Base-by-base conservation (phyloP, 2,113 vertebrate genomes). In the Leucoraja erinaceus region DNA sequence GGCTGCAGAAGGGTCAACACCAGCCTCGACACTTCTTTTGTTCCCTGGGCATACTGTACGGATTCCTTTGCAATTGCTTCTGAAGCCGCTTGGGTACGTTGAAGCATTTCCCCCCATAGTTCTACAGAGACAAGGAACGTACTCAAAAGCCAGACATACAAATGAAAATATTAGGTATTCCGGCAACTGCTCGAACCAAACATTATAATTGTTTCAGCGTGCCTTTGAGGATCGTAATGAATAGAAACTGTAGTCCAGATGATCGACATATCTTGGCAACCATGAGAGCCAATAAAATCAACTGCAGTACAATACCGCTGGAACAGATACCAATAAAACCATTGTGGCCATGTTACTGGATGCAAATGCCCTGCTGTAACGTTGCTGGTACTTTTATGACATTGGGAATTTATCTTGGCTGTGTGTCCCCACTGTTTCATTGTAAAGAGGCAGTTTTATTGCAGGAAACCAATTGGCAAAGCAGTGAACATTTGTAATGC, bases 201-300 rank as follows among this genome's bases (percentile, higher is more conserved):
- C 25, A 88, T 12, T 88, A 11, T 88, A 88, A 88, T 88, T 63
- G 84, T 63, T 88, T 63, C 84, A 88, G n/a, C 33, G 14, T 90
- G 59, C 59, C 20, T 18, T 90, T 59, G 22, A 4, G 61, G 28
- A 14, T 33, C 5, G 33, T 8, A 78, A 12, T 66, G 4, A 66
- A 90, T 31, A 14, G 22, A 33, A 90, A 66, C n/a, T 54, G 10
- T 11, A 90, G 22, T 18, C 59, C 47, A 16, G 61, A 66, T 61
- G 31, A 66, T 14, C 1, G 14, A 33, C 5, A 31, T 22, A 31
- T 16, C 31, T 61, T 66, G 28, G 6, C 61, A 31, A 18, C 5
- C 11, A 10, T 33, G 25, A 90, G 14, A 66, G n/a, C 61, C 12
- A 66, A 68, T 14, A 20, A 20, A 66, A 12, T 90, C 59, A 56